Conservation (phyloP, 2,113 vertebrate genomes). For the Mobula hypostoma region DNA sequence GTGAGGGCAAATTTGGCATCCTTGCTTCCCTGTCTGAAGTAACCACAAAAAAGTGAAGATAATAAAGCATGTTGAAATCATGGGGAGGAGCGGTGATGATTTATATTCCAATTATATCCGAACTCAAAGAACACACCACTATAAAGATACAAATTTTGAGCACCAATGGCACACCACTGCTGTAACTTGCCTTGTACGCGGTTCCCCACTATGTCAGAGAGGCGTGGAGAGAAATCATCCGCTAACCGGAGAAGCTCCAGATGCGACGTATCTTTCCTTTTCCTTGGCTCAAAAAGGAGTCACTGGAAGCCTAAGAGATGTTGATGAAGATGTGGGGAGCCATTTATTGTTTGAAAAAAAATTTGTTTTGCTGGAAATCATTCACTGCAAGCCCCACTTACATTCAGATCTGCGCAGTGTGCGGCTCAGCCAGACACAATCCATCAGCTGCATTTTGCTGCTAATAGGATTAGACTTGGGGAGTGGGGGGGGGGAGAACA, state of each 20-base stretch:
- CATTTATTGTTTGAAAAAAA: neutral
- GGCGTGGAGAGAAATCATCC: too few species aligned
- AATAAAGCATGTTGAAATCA: neutral
- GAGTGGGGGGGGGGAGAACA: neutral
- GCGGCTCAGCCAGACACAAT: conserved; percentile 1
- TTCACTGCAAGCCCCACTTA: neutral
- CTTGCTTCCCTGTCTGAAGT: neutral
- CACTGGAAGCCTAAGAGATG: neutral
- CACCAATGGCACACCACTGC: too few species aligned
- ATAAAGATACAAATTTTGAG: neutral
- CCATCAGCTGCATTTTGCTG: neutral
- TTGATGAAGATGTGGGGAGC: neutral
- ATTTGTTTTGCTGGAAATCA: neutral
- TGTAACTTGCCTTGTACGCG: neutral
- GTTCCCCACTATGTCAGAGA: too few species aligned
- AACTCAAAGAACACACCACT: neutral
- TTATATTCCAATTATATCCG: neutral
- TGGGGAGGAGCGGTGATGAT: neutral
- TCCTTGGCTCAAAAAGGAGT: neutral
- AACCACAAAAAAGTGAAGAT: neutral
- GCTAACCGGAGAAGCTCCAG: too few species aligned
- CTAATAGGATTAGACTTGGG: conserved; percentile 26
- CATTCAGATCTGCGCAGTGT: neutral
- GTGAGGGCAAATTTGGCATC: neutral
- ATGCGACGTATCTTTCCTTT: too few species aligned